Evolutionary conservation across 2,113 vertebrate genomes (phyloP), one percentile per base, ranked within the genome.

Genomic region (Prionailurus bengalensis): DNA sequence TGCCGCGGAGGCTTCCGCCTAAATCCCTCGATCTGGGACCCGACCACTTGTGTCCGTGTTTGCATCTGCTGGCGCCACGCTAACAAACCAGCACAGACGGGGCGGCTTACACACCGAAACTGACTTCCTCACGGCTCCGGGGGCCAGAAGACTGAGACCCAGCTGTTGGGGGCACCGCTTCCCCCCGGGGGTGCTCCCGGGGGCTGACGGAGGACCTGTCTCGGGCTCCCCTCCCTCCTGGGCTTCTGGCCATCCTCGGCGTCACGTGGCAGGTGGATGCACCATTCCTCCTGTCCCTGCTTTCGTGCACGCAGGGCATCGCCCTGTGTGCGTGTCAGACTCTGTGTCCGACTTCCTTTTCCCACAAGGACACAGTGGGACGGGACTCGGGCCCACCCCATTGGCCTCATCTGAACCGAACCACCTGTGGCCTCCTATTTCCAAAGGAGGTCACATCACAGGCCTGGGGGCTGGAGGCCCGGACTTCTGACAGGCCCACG

Each of bases 31-130:
- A 33, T 5, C 4, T 14, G 27, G 55, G 45, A 17, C 16, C 33
- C 16, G 36, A n/a, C 55, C 0, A 0, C 0, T 0, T 7, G 4
- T 1, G 23, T 29, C 31, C 4, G 1, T 2, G 31, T 1, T 0
- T n/a, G 14, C 1, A 5, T 36, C 11, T 80, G 36, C 21, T 1
- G 7, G 3, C 79, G 33, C 45, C 29, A 8, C 31, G 1, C 0
- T 19, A 0, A 17, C 73, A 29, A 2, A 5, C 6, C 3, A 0
- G 16, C 31, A 53, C 10, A 25, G 3, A 0, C 21, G 4, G 23
- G 29, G 45, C 12, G 5, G 23, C 58, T n/a, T 9, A 3, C 11
- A 29, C 70, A 3, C 42, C 7, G 25, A 27, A 29, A 19, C 58
- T 0, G 29, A 10, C 48, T n/a, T 51, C 39, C 68, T 15, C 61